A percentile compares a stretch with the other conserved stretches of the same genome.
Conservation (phyloP, 2,113 vertebrate genomes). For the Donacobius atricapilla region DNA sequence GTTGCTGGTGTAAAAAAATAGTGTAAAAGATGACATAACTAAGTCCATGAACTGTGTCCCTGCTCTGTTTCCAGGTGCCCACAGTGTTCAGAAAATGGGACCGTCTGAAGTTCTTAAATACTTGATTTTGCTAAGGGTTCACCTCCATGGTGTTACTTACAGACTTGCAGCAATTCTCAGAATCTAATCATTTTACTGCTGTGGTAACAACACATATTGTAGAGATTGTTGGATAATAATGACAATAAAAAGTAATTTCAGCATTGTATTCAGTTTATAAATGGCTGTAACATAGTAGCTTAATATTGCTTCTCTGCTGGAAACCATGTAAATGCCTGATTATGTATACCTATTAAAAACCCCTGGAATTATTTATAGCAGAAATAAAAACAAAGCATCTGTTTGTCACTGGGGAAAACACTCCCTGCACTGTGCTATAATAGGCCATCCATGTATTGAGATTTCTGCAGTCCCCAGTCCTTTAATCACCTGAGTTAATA, state of each 20-base stretch:
- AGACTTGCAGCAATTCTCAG: not conserved
- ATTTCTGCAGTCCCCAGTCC: conserved; percentile 2
- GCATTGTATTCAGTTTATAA: conserved; percentile 24
- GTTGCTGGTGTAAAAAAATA: not conserved
- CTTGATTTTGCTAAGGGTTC: not conserved
- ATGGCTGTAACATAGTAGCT: conserved; percentile 51
- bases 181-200: conserved; percentile 19
- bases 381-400: conserved; percentile 56
- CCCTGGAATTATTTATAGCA: conserved; percentile 21
- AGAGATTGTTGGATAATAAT: conserved; percentile 35
- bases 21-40: not conserved
- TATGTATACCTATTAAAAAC: conserved; percentile 53
- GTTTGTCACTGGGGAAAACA: conserved; percentile 4
- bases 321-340: conserved; percentile 63
- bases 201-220: not conserved
- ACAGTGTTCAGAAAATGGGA: not conserved
- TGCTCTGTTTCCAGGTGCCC: not conserved
- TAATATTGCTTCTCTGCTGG: conserved; percentile 66
- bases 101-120: not conserved
- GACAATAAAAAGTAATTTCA: conserved; percentile 51
- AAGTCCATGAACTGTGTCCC: not conserved
- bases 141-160: not conserved
- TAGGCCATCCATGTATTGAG: not conserved
- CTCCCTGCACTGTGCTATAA: not conserved
- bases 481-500: conserved; percentile 42